Conservation (phyloP, 2,113 vertebrate species). For the Micronycteris hirsuta region DNA sequence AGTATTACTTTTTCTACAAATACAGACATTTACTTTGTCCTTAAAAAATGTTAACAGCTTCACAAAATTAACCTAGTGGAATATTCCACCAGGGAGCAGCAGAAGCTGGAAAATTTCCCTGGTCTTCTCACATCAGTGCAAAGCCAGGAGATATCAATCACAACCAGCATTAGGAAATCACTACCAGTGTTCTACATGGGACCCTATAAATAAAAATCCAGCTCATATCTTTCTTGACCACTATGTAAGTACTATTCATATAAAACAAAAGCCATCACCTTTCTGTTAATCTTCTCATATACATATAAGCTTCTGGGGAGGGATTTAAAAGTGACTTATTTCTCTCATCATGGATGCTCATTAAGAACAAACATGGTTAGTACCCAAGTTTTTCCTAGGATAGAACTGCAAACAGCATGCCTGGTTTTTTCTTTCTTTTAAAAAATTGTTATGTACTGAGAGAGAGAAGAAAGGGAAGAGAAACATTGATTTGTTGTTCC, state of each 20-base stretch:
- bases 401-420: background rate
- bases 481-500: too few species aligned
- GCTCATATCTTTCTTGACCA: background rate
- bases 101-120: conserved; percentile 57
- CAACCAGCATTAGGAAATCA: background rate
- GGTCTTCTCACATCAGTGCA: background rate
- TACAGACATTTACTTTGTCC: background rate
- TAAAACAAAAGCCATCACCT: background rate
- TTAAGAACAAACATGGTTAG: background rate
- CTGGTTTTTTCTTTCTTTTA: background rate
- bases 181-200: background rate
- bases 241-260: background rate
- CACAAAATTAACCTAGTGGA: conserved; percentile 44
- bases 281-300: background rate
- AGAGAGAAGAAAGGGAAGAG: too few species aligned
- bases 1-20: conserved; percentile 9
- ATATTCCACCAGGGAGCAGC: conserved; percentile 59
- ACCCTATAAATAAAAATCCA: background rate
- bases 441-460: too few species aligned
- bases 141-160: background rate
- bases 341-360: background rate
- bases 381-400: background rate
- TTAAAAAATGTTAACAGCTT: background rate
- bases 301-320: conserved; percentile 5
- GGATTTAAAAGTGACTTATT: conserved; percentile 1